These are phyloP conservation scores for Cheiracanthium punctorium DNA, from an alignment of 2,888 invertebrate genomes.

Conservation along the genomic window DNA sequence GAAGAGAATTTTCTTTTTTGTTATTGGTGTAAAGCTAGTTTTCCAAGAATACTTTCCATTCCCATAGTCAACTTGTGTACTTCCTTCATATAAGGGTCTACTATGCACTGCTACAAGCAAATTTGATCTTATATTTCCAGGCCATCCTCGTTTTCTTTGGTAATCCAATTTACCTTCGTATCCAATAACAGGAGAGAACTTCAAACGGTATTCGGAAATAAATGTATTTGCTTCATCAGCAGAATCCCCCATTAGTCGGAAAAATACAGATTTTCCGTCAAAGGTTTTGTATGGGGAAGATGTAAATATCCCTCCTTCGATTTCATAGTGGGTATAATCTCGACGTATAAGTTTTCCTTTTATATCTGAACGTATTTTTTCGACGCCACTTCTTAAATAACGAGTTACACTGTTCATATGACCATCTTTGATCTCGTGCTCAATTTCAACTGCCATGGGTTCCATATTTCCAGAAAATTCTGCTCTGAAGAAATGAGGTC, in stretches of 20 bases:
- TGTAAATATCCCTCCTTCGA: slow-evolving; percentile 32
- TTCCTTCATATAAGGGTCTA: slow-evolving; percentile 45
- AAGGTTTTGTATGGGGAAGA: slow-evolving; percentile 55
- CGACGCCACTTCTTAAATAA: slow-evolving; percentile 30
- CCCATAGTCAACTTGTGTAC: slow-evolving; percentile 42
- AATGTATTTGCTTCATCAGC: slow-evolving; percentile 34
- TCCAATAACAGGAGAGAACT: slow-evolving; percentile 11
- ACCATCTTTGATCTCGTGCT: slow-evolving; percentile 49
- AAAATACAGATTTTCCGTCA: slow-evolving; percentile 60
- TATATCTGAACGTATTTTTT: slow-evolving; percentile 35
- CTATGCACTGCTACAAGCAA: slow-evolving; percentile 37
- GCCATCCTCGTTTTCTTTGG: slow-evolving; percentile 53
- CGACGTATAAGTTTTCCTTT: slow-evolving; percentile 40
- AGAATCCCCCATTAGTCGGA: slow-evolving; percentile 36
- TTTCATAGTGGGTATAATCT: slow-evolving; percentile 21
- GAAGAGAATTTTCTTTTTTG: slow-evolving; percentile 48
- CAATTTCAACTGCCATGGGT: slow-evolving; percentile 36
- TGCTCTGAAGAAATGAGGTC: slow-evolving; percentile 56
- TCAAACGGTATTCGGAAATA: slow-evolving; percentile 52
- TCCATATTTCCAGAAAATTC: slow-evolving; percentile 46
- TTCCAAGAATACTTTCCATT: slow-evolving; percentile 54
- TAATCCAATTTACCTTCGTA: slow-evolving; percentile 62
- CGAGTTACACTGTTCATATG: slow-evolving; percentile 20
- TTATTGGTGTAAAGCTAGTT: slow-evolving; percentile 43
- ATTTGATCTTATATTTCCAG: slow-evolving; percentile 44